A percentile compares a stretch with the other conserved stretches of the same genome.
Conservation (phyloP, 2,888 invertebrate species). For the Lapara coniferarum region DNA sequence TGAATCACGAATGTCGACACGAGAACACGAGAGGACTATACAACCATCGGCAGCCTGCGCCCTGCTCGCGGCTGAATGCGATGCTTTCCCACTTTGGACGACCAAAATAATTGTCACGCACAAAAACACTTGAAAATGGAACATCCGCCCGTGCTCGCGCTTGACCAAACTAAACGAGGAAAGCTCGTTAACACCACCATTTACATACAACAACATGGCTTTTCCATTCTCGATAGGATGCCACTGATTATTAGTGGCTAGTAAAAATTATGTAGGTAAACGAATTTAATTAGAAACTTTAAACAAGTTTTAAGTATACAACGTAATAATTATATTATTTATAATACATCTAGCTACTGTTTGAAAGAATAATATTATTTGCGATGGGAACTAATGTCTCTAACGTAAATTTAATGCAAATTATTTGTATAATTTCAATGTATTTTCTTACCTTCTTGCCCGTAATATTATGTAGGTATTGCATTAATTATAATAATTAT, state of each 20-base stretch:
- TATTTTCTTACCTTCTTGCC: too few species aligned
- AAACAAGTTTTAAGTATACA: not conserved
- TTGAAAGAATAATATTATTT: not conserved
- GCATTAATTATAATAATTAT: too few species aligned
- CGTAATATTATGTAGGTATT: too few species aligned
- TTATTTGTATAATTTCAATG: too few species aligned
- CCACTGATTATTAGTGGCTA: not conserved
- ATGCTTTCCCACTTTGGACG: constrained; percentile 33
- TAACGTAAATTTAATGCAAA: too few species aligned
- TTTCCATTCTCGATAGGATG: not conserved
- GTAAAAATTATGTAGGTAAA: not conserved
- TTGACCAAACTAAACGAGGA: not conserved
- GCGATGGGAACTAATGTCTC: constrained; percentile 1
- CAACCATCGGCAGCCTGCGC: constrained; percentile 41
- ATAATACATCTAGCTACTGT: not conserved
- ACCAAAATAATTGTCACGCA: constrained; percentile 44
- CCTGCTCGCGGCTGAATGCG: constrained; percentile 32
- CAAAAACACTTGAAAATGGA: constrained; percentile 41
- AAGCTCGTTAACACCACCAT: constrained; percentile 1
- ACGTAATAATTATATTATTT: too few species aligned
- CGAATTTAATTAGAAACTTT: not conserved
- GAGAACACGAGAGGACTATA: constrained; percentile 38
- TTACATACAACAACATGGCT: not conserved
- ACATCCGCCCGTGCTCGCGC: constrained; percentile 36
- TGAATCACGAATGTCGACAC: constrained; percentile 64